Base-by-base conservation (phyloP, 2,888 invertebrate species). In the Gnatocerus cornutus region DNA sequence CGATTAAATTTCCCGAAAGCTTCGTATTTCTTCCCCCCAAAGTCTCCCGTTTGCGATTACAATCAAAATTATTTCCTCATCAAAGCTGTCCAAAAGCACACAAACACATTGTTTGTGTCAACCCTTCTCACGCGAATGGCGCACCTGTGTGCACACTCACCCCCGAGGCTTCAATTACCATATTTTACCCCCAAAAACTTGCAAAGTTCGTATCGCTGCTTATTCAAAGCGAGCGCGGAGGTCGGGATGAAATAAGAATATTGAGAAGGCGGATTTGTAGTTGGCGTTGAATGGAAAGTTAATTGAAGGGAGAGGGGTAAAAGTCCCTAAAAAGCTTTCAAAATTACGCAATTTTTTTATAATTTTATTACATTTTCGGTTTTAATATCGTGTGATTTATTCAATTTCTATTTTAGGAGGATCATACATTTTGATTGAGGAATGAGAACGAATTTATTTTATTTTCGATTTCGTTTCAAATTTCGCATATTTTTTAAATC, bases 121-220 rank as follows among this genome's bases (percentile, higher is more conserved):
- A 21, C 21, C 21, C 21, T 21, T 21, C 21, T 33, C 33, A 33
- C 33, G 33, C 33, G n/a, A 33, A 13, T 41, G 46, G 46, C 46
- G 21, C 46, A 46, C 46, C 46, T 46, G 46, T 46, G 46, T 46
- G 46, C 46, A 8, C 16, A 46, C 46, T 46, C 21, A 46, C 8
- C 46, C 46, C 46, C 9, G 7, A n/a, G 46, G 46, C 8, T 14
- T 6, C 46, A 21, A 46, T 46, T 46, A 46, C 21, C 46, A 46
- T 46, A 46, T 46, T 46, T 46, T n/a, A 46, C 46, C 46, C 12
- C 46, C 8, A 16, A 21, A 46, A 46, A 12, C 13, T 46, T 6
- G 43, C 43, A 12, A 41, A 41, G 41, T 41, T 41, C 12, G 6
- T 41, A 8, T 37, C 37, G 41, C 12, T 41, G 41, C 41, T 41